Base-by-base conservation (phyloP, 1,140 invertebrate species). In the Drosophila eugracilis region DNA sequence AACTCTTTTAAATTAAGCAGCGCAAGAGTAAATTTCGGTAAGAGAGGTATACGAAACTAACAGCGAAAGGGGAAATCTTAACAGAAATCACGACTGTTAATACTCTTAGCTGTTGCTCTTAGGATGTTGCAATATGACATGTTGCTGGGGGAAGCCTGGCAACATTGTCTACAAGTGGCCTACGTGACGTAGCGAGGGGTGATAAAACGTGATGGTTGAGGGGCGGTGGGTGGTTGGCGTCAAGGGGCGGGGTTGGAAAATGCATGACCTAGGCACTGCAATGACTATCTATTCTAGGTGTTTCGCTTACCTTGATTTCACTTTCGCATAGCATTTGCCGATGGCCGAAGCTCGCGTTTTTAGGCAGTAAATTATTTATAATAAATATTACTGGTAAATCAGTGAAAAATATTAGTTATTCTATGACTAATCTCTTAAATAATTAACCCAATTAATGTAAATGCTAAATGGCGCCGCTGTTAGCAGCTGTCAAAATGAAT, bases 1-100 rank as follows among this genome's bases (percentile, higher is more conserved):
- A 12, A 10, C 77, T 66, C 74, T 83, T 75, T 30, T 0, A n/a
- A 41, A 15, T 54, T 75, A 78, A 71, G n/a, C 79, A 78, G 45
- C 1, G 1, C 5, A 84, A 83, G 79, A 79, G 76, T 26, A 10
- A 3, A 24, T 15, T 17, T 21, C 1, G 17, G 32, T 26, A 36
- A 32, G n/a, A 32, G 30, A 32, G 4, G n/a, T 1, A 32, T n/a
- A n/a, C n/a, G 1, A 12, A 3, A 32, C 4, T 10, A 32, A 32
- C 10, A 32, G 3, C 2, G 5, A 6, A 15, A 36, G 34, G 2
- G 15, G 15, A 14, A n/a, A 22, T 0, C 30, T 28, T n/a, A 41
- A 69, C 50, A 70, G 63, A 10, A 10, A 6, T 36, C 14, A 1
- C 6, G n/a, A 10, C 57, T 60, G 28, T 69, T 54, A 52, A 28